Conservation (phyloP, 2,797 vertebrate species). For the Onychomys arenicola region DNA sequence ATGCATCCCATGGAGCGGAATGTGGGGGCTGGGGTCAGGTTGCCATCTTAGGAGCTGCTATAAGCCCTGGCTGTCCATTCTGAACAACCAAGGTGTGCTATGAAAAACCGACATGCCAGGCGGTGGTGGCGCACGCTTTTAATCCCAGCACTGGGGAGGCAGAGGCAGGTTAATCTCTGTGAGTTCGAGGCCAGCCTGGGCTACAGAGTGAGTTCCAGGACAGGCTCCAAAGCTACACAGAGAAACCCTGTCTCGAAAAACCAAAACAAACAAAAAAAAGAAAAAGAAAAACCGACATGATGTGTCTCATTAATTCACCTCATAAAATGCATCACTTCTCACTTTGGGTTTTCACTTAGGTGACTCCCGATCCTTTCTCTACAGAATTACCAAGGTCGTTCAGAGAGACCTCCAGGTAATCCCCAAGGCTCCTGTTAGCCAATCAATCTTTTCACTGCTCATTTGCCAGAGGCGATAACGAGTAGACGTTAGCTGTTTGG, state of each 20-base stretch:
- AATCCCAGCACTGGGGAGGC: too few species aligned
- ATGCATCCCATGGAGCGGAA: neutral
- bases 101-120: conserved; percentile 79
- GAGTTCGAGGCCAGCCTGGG: too few species aligned
- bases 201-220: too few species aligned
- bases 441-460: neutral
- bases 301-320: conserved; percentile 25
- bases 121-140: too few species aligned
- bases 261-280: too few species aligned
- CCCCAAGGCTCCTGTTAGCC: conserved; percentile 34
- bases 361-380: conserved; percentile 15
- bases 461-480: conserved; percentile 26
- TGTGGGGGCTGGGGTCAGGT: neutral
- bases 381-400: neutral
- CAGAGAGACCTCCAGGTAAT: conserved; percentile 21
- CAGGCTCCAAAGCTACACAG: too few species aligned
- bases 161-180: too few species aligned
- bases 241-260: too few species aligned
- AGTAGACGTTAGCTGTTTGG: neutral
- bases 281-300: too few species aligned
- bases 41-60: conserved; percentile 2
- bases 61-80: conserved; percentile 65
- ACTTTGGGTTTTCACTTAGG: neutral
- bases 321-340: conserved; percentile 41
- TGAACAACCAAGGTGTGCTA: conserved; percentile 47